Evolutionary conservation across 2,113 vertebrate genomes (phyloP).

Genomic region (Oreochromis aureus): DNA sequence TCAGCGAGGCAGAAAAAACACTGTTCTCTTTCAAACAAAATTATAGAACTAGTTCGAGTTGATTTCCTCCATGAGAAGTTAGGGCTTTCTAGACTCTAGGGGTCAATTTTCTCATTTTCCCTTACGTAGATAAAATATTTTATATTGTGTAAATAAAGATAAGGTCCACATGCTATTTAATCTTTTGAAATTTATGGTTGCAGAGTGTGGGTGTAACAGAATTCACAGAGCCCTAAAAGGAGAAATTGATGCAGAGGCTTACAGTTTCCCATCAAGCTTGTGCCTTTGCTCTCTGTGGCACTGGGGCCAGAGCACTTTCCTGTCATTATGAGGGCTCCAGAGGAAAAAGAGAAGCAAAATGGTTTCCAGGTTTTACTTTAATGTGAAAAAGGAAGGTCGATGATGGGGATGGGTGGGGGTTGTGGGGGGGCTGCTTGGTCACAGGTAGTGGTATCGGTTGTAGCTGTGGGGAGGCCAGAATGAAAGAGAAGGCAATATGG

Average conservation of each 20-base stretch:
- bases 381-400: constrained; percentile 23
- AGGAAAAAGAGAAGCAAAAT: constrained; percentile 55
- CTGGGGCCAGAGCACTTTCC: constrained; percentile 49
- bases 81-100: background rate
- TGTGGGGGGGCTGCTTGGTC: background rate
- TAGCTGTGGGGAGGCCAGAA: constrained; percentile 5
- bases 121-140: constrained; percentile 1
- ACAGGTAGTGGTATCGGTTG: constrained; percentile 22
- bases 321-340: constrained; percentile 53
- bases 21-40: background rate
- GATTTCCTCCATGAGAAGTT: background rate
- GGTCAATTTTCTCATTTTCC: constrained; percentile 9
- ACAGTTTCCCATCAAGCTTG: constrained; percentile 56
- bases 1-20: background rate
- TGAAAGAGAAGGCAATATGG: background rate
- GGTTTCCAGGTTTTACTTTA: constrained; percentile 65
- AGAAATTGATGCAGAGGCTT: constrained; percentile 37
- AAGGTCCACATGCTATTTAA: constrained; percentile 35
- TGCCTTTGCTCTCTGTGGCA: constrained; percentile 28
- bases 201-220: constrained; percentile 33
- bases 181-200: constrained; percentile 45
- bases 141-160: constrained; percentile 53
- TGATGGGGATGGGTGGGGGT: background rate
- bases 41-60: background rate
- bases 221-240: constrained; percentile 58